phyloP scores from a whole-genome alignment of 2,797 vertebrate species.

The Melanotaenia maccullochi region DNA sequence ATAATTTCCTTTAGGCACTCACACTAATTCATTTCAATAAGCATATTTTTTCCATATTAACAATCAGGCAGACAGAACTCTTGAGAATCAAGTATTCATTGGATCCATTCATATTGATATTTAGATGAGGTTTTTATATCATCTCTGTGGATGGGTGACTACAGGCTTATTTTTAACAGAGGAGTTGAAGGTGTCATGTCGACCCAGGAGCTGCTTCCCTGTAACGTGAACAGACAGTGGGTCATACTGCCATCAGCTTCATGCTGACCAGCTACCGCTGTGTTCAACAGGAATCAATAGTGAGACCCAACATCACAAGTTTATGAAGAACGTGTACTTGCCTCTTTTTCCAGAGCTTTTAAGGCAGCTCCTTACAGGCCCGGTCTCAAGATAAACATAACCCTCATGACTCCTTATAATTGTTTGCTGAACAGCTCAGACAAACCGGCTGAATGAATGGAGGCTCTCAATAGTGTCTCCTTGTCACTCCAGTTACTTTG shows the following conservation, averaged over 20 bases:
- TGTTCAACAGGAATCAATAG: slow-evolving; percentile 81
- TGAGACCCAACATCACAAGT: slow-evolving; percentile 56
- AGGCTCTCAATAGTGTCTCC: slow-evolving; percentile 75
- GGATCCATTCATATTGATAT: too few species aligned
- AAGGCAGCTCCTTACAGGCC: slow-evolving; percentile 58
- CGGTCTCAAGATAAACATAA: slow-evolving; percentile 80
- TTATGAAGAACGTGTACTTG: slow-evolving; percentile 65
- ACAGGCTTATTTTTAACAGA: slow-evolving; percentile 5
- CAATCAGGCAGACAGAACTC: too few species aligned
- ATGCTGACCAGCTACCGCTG: slow-evolving; percentile 77
- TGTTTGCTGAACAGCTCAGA: slow-evolving; percentile 74
- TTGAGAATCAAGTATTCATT: too few species aligned
- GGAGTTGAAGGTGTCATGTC: slow-evolving; percentile 9
- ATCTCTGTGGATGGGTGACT: slow-evolving; percentile 1
- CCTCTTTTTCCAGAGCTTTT: slow-evolving; percentile 72
- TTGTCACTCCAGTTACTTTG: slow-evolving; percentile 78
- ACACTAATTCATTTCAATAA: too few species aligned
- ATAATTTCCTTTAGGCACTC: too few species aligned
- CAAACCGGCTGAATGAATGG: slow-evolving; percentile 72
- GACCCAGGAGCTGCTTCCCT: slow-evolving; percentile 19
- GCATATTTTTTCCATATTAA: too few species aligned
- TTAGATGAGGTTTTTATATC: background rate
- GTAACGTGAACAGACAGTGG: slow-evolving; percentile 61
- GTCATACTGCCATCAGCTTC: slow-evolving; percentile 78
- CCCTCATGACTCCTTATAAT: slow-evolving; percentile 69